phyloP scores from a whole-genome alignment of 2,113 vertebrate genomes.

The Casuarius casuarius region DNA sequence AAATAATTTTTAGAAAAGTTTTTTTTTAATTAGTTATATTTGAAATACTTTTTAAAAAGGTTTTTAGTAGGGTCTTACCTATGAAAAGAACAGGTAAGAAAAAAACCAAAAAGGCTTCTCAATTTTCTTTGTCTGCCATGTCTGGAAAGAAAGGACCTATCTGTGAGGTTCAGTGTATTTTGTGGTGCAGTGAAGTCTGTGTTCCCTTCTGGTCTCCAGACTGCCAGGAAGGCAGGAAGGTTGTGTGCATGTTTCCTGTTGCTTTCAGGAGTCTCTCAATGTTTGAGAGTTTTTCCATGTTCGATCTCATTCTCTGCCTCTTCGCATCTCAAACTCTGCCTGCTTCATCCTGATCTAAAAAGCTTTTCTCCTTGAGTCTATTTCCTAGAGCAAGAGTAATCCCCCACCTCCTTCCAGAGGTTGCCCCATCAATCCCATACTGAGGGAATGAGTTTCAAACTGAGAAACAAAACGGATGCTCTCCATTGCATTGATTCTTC shows the following conservation, averaged over 20 bases:
- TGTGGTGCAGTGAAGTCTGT: background rate
- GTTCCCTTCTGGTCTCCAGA: too few species aligned
- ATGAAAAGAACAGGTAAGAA: background rate
- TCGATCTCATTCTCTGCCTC: background rate
- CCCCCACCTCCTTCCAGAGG: background rate
- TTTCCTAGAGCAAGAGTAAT: background rate
- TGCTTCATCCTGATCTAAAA: background rate
- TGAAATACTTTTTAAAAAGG: background rate
- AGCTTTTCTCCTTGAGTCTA: background rate
- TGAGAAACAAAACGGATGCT: background rate
- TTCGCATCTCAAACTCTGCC: background rate
- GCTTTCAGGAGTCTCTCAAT: background rate
- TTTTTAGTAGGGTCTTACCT: too few species aligned
- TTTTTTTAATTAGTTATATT: background rate
- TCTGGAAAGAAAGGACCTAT: background rate
- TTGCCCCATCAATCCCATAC: background rate
- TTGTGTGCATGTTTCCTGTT: background rate
- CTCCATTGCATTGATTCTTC: background rate
- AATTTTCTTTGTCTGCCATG: background rate
- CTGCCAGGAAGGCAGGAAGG: background rate
- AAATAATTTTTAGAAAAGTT: background rate
- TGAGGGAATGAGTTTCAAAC: background rate
- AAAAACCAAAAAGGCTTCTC: rapidly evolving
- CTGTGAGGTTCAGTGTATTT: background rate
- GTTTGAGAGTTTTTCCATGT: background rate